These are phyloP conservation scores for Perccottus glenii DNA, from an alignment of 2,113 vertebrate species.

Conservation along the genomic window DNA sequence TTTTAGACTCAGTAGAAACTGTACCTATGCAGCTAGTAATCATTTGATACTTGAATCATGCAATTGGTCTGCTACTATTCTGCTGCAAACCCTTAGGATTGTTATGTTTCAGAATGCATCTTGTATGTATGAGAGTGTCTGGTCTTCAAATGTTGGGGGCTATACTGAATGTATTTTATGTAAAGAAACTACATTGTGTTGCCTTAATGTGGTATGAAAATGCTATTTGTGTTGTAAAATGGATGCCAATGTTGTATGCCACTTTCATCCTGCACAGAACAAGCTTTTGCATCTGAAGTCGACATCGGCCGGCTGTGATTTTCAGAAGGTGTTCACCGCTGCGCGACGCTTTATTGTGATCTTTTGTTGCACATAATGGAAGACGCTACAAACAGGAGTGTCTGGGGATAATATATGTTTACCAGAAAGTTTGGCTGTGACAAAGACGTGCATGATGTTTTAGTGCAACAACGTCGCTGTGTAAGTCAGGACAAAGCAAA, in stretches of 20 bases:
- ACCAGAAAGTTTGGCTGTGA: conserved; percentile 2
- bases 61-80: not conserved
- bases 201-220: conserved; percentile 15
- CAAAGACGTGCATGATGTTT: not conserved
- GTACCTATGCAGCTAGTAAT: too few species aligned
- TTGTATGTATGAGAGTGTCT: too few species aligned
- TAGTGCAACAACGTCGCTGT: not conserved
- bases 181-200: not conserved
- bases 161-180: too few species aligned
- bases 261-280: conserved; percentile 13
- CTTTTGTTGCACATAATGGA: not conserved
- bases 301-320: conserved; percentile 9
- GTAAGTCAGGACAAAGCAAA: conserved; percentile 4
- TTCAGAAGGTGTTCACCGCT: conserved; percentile 2
- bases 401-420: not conserved
- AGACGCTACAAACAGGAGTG: conserved; percentile 4
- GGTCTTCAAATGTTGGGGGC: too few species aligned
- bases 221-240: conserved; percentile 28
- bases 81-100: not conserved
- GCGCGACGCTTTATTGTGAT: conserved; percentile 4
- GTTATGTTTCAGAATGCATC: too few species aligned
- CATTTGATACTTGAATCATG: conserved; percentile 1
- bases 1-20: too few species aligned
- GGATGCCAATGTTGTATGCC: conserved; percentile 26
- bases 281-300: conserved; percentile 22